A percentile compares a stretch with the other conserved stretches of the same genome.
Evolutionary conservation across 1,140 invertebrate species (phyloP).

Genomic region (Vollenhovia emeryi): DNA sequence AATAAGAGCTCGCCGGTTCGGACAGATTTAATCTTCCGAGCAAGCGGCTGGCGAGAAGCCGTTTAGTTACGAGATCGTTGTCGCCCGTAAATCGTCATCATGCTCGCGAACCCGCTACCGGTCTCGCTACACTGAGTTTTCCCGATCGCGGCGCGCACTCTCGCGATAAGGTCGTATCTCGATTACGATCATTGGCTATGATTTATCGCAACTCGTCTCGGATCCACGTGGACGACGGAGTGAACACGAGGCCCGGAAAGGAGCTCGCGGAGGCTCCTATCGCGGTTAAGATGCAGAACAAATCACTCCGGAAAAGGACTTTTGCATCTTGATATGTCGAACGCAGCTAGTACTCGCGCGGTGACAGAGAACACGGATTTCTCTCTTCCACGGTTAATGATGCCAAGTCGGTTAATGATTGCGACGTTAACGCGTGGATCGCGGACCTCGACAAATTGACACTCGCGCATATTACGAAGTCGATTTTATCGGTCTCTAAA

Average conservation of each 20-base stretch:
- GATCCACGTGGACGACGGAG: not conserved
- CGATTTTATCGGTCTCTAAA: not conserved
- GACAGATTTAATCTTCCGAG: slow-evolving; percentile 1
- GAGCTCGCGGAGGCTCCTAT: not conserved
- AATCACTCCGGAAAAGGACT: not conserved
- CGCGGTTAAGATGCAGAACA: not conserved
- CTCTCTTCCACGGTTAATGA: not conserved
- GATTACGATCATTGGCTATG: slow-evolving; percentile 50
- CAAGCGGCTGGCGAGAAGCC: slow-evolving; percentile 29
- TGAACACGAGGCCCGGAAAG: not conserved
- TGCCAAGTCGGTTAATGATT: not conserved
- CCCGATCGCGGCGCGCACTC: slow-evolving; percentile 16
- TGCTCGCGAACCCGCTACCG: slow-evolving; percentile 50
- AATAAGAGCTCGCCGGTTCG: slow-evolving; percentile 26
- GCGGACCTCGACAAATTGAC: not conserved
- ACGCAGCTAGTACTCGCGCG: not conserved
- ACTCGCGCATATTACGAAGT: not conserved
- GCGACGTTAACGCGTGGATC: not conserved
- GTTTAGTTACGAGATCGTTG: slow-evolving; percentile 61
- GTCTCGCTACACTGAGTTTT: slow-evolving; percentile 61
- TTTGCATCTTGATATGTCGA: not conserved
- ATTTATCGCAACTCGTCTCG: slow-evolving; percentile 57
- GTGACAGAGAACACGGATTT: not conserved
- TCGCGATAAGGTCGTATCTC: slow-evolving; percentile 55
- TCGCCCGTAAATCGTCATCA: slow-evolving; percentile 69